Conservation (phyloP, 2,797 vertebrate genomes). For the Florisuga fusca region DNA sequence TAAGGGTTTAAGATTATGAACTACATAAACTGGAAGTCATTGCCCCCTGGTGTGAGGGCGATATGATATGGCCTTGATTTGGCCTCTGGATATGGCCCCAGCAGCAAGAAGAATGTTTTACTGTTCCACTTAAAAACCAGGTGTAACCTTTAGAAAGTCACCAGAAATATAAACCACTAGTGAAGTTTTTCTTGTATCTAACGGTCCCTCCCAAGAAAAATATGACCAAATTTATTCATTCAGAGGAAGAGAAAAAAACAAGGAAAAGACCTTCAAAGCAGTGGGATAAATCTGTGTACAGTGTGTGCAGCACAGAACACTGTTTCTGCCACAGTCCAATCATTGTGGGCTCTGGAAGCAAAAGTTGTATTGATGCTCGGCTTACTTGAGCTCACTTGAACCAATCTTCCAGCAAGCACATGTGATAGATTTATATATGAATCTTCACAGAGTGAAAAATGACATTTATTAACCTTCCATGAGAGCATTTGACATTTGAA, state of each 20-base stretch:
- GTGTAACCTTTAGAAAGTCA: neutral
- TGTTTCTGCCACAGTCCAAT: neutral
- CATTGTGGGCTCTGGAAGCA: neutral
- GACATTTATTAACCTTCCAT: constrained; percentile 46
- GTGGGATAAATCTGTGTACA: neutral
- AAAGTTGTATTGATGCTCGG: neutral
- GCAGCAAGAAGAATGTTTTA: neutral
- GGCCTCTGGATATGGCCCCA: neutral
- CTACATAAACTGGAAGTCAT: neutral
- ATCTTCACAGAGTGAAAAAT: constrained; percentile 26
- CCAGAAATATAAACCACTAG: neutral
- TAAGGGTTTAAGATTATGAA: neutral
- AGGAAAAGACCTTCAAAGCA: neutral
- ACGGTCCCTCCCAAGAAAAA: neutral
- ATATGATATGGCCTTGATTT: too few relatives aligned
- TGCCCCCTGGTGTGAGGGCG: neutral
- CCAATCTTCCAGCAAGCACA: neutral
- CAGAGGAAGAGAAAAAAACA: neutral
- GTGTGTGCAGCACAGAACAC: neutral
- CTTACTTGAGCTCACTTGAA: constrained; percentile 42
- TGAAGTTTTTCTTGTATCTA: neutral
- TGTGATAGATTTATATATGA: neutral
- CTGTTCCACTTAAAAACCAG: neutral
- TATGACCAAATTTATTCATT: neutral
- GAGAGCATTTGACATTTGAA: constrained; percentile 30